A percentile compares a stretch with the other conserved stretches of the same genome.
phyloP scores from a whole-genome alignment of 2,888 invertebrate genomes.

The Torymus aiolomorphi region DNA sequence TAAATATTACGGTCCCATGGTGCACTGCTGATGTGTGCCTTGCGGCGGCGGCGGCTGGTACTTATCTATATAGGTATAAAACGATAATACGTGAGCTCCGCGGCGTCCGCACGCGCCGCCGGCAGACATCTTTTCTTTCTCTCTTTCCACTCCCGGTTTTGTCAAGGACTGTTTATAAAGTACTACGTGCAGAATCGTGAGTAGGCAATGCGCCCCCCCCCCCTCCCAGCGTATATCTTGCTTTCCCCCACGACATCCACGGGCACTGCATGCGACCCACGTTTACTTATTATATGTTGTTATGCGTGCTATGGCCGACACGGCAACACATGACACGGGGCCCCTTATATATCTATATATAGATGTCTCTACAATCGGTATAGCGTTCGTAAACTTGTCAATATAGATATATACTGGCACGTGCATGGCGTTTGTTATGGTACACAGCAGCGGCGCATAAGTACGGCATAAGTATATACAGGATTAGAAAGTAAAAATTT shows the following conservation, averaged over 20 bases:
- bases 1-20: no score
- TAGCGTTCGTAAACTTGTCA: background rate
- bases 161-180: conserved; percentile 23
- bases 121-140: background rate
- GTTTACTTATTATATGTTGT: no score
- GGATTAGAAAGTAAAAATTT: no score
- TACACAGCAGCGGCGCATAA: background rate
- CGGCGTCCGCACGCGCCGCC: background rate
- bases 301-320: background rate
- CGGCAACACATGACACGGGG: background rate
- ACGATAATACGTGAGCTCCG: background rate
- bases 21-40: no score
- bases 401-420: conserved; percentile 1
- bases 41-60: no score
- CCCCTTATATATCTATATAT: background rate
- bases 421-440: conserved; percentile 14
- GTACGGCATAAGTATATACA: no score
- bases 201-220: conserved; percentile 18
- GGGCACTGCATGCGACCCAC: no score
- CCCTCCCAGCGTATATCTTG: background rate
- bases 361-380: conserved; percentile 2
- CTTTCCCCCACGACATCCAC: no score
- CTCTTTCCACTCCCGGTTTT: background rate
- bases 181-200: conserved; percentile 41
- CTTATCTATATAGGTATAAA: background rate